Evolutionary conservation across 2,797 vertebrate genomes (phyloP), one percentile per base, ranked within the genome.

Genomic region (Anniella stebbinsi): DNA sequence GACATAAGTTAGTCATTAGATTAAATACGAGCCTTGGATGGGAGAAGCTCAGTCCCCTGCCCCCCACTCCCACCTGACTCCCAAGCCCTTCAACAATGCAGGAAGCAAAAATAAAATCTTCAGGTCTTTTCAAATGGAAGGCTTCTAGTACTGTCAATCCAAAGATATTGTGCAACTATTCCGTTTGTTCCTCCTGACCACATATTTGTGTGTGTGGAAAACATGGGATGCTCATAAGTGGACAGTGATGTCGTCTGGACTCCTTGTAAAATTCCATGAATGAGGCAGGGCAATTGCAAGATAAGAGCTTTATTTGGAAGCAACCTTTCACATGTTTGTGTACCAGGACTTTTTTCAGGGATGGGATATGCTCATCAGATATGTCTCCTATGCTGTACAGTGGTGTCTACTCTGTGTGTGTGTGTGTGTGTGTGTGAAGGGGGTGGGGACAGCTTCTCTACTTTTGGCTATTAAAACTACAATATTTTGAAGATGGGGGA

Each of bases 371-470:
- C 33, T 85, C 30, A 70, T 72, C 33, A 4, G 11, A 36, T 11
- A 23, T 28, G 38, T 83, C 38, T 45, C 41, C 45, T 6, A 25
- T 54, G 28, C 84, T 57, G 9, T 15, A 73, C 33, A 51, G 30
- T 72, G 51, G 18, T 28, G 10, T 63, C 48, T 54, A 51, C 76
- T 36, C 13, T n/a, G 23, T 28, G 80, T 21, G 5, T 76, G 73
- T 4, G 28, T 10, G 8, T 21, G 2, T 54, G 0, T n/a, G 17
- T 17, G 15, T 54, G 23, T 23, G n/a, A 11, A 2, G n/a, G n/a
- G n/a, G n/a, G n/a, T n/a, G n/a, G 21, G 7, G 41, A 11, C 18
- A 23, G 9, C 25, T 78, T 78, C 25, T 1, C 41, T 63, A 38
- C 57, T 60, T 3, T 23, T 81, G 80, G 9, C 30, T 17, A 80